Conservation (phyloP, 2,888 invertebrate genomes). For the Sesia bembeciformis region DNA sequence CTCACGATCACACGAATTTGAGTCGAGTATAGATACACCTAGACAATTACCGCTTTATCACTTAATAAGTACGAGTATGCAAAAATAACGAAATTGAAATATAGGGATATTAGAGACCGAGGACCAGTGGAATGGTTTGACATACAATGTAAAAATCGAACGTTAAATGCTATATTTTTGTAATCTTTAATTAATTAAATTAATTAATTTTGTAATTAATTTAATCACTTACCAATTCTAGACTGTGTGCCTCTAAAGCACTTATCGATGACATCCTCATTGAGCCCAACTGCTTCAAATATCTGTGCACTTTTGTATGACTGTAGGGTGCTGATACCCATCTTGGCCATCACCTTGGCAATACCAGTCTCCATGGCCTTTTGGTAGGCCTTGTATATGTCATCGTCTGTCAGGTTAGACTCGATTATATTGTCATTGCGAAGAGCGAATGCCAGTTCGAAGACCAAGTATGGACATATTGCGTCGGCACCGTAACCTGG, state of each 20-base stretch:
- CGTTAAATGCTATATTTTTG: too few relatives aligned
- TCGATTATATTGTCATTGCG: conserved; percentile 91
- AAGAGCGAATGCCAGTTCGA: conserved; percentile 92
- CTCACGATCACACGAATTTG: too few relatives aligned
- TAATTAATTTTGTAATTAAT: background rate
- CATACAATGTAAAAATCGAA: too few relatives aligned
- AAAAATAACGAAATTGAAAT: too few relatives aligned
- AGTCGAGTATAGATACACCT: too few relatives aligned
- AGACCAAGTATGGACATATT: conserved; percentile 96
- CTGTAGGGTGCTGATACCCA: conserved; percentile 99
- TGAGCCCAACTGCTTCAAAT: conserved; percentile 97
- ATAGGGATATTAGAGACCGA: too few relatives aligned
- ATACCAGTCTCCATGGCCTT: conserved; percentile 91
- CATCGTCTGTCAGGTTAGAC: conserved; percentile 81
- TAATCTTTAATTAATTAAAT: too few relatives aligned
- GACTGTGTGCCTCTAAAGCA: conserved; percentile 89
- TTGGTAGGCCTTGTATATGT: conserved; percentile 90
- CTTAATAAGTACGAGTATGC: too few relatives aligned
- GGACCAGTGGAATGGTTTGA: too few relatives aligned
- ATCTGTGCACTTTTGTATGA: conserved; percentile 99
- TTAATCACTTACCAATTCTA: conserved; percentile 66
- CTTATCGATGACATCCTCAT: conserved; percentile 92
- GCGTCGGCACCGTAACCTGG: conserved; percentile 95
- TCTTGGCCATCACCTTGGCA: conserved; percentile 92
- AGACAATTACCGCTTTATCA: too few relatives aligned